Percentiles rank a stretch among this genome's conserved stretches.
phyloP scores from a whole-genome alignment of 2,113 vertebrate species.

The Tachycineta bicolor region DNA sequence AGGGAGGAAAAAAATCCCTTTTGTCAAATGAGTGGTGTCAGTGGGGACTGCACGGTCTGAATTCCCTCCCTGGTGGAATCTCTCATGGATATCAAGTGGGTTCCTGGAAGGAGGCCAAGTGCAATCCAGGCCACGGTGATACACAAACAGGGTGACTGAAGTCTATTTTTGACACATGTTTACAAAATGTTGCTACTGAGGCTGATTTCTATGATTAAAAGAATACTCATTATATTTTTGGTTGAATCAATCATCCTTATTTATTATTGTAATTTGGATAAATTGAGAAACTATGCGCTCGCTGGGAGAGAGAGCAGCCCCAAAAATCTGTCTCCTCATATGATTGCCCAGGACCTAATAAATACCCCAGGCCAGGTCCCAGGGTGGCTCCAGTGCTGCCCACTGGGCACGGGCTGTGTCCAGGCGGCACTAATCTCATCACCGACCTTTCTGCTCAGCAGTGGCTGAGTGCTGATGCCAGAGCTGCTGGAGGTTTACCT shows the following conservation, averaged over 20 bases:
- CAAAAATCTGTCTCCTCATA: neutral
- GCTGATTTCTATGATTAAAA: neutral
- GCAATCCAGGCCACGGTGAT: neutral
- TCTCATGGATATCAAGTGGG: neutral
- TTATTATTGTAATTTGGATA: neutral
- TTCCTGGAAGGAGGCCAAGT: neutral
- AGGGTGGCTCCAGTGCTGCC: neutral
- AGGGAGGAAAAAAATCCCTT: neutral
- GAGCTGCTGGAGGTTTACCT: neutral
- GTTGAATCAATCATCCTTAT: neutral
- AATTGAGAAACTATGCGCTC: accelerated
- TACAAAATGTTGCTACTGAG: neutral
- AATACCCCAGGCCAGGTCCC: neutral
- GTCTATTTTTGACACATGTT: neutral
- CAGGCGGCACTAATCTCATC: accelerated
- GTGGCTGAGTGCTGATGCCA: accelerated
- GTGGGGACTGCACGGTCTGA: neutral
- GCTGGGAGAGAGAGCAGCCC: neutral
- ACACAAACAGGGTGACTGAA: neutral
- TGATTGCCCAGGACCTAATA: neutral
- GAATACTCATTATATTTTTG: neutral
- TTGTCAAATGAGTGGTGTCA: neutral
- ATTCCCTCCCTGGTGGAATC: neutral
- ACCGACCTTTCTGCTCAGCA: neutral
- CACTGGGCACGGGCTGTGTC: neutral